Percentiles rank a stretch among this genome's conserved stretches.
These are phyloP conservation scores for Anastrepha ludens DNA, from an alignment of 1,140 invertebrate species.

Conservation along the genomic window DNA sequence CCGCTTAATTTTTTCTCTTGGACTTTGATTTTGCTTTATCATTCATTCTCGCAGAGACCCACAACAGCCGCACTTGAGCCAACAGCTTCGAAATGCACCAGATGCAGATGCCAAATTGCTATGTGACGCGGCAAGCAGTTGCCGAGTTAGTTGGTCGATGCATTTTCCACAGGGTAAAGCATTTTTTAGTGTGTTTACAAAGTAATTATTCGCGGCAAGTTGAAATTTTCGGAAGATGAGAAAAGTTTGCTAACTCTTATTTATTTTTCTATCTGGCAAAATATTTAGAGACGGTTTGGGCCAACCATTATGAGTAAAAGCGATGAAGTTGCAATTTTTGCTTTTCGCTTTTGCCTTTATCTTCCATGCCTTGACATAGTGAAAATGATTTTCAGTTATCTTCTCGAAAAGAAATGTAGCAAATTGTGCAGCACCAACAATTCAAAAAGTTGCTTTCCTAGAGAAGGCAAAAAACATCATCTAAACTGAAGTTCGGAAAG, in stretches of 20 bases:
- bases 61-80: not conserved
- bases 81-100: slow-evolving; percentile 2
- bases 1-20: not conserved
- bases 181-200: slow-evolving; percentile 68
- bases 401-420: slow-evolving; percentile 8
- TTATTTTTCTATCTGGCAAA: slow-evolving; percentile 43
- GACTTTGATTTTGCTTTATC: not conserved
- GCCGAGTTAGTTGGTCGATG: not conserved
- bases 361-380: not conserved
- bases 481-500: not conserved
- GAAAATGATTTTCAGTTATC: slow-evolving; percentile 32
- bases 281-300: slow-evolving; percentile 7
- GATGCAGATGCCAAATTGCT: not conserved
- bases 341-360: slow-evolving; percentile 1
- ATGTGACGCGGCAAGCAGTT: not conserved
- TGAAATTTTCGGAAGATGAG: slow-evolving; percentile 69
- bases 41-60: not conserved
- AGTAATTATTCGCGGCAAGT: slow-evolving; percentile 72
- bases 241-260: slow-evolving; percentile 51
- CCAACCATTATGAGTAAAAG: not conserved
- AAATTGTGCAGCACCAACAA: slow-evolving; percentile 27
- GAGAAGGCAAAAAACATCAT: not conserved
- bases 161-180: slow-evolving; percentile 11
- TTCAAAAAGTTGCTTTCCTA: not conserved
- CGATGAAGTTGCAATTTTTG: not conserved